Evolutionary conservation across 2,797 vertebrate genomes (phyloP).

Genomic region (Sphenopsis melanotis): DNA sequence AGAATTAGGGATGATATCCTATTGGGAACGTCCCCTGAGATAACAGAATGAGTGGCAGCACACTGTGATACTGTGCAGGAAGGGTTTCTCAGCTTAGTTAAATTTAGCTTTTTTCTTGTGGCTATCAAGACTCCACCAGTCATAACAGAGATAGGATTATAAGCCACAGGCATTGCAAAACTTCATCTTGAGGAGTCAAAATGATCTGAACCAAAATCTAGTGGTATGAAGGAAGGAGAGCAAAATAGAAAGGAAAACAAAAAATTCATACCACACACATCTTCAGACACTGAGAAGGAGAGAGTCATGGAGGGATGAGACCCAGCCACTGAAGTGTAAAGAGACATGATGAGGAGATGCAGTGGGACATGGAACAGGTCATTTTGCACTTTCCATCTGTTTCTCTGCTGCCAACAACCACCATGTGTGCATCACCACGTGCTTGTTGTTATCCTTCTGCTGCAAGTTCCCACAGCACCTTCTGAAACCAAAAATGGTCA

Average conservation of each 20-base stretch:
- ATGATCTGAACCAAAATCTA: slow-evolving; percentile 7
- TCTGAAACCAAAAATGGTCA: not conserved
- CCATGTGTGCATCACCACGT: accelerated
- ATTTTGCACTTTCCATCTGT: not conserved
- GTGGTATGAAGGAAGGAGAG: not conserved
- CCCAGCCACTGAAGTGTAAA: not conserved
- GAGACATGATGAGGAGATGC: not conserved
- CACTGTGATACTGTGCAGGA: not conserved
- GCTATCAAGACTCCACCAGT: slow-evolving; percentile 14
- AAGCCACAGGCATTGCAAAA: slow-evolving; percentile 28
- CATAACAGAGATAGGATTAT: slow-evolving; percentile 52
- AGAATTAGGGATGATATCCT: not conserved
- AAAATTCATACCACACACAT: not conserved
- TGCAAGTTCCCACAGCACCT: not conserved
- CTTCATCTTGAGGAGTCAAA: not conserved
- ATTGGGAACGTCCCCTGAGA: not conserved
- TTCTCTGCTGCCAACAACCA: not conserved
- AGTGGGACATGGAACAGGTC: not conserved
- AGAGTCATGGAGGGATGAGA: not conserved
- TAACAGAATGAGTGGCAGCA: not conserved
- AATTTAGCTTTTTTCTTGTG: slow-evolving; percentile 13
- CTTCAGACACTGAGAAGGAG: not conserved
- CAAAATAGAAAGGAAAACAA: not conserved
- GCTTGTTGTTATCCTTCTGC: not conserved
- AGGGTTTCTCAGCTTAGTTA: not conserved